phyloP scores from a whole-genome alignment of 2,888 invertebrate species.

The Petrolisthes manimaculis region DNA sequence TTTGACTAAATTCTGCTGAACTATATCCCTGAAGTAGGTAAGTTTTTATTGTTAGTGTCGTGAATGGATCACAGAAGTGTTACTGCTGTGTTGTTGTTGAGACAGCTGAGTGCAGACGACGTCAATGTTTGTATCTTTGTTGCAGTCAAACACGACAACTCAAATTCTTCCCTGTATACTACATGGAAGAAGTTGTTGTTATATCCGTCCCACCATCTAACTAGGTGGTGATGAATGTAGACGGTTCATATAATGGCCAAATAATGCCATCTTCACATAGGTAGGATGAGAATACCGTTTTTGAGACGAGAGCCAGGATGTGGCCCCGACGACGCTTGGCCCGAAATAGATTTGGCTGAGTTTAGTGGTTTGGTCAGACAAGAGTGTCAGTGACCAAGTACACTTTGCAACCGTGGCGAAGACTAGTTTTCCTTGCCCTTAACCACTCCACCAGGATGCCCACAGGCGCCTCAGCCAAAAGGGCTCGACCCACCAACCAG shows the following conservation, averaged over 20 bases:
- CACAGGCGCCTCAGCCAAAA: slow-evolving; percentile 23
- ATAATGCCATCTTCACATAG: not conserved
- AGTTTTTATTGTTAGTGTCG: too few species aligned
- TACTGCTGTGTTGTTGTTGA: too few species aligned
- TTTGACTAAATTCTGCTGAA: too few species aligned
- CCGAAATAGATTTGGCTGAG: slow-evolving; percentile 56
- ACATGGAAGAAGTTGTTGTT: too few species aligned
- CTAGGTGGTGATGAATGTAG: too few species aligned
- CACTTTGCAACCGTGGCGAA: slow-evolving; percentile 18
- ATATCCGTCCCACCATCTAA: too few species aligned
- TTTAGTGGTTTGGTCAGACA: slow-evolving; percentile 8
- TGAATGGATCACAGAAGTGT: too few species aligned
- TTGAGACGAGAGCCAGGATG: not conserved
- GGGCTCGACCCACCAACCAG: slow-evolving; percentile 17
- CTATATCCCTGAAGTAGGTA: too few species aligned
- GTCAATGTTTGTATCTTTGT: not conserved
- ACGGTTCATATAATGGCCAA: too few species aligned
- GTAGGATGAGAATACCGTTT: not conserved
- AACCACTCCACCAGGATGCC: slow-evolving; percentile 34
- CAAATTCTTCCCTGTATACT: too few species aligned
- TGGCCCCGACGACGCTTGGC: not conserved
- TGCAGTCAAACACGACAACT: too few species aligned
- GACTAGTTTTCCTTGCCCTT: not conserved
- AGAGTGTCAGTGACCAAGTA: slow-evolving; percentile 32
- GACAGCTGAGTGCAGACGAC: not conserved